Evolutionary conservation across 2,888 invertebrate species (phyloP).

Genomic region (Microctonus brassicae): DNA sequence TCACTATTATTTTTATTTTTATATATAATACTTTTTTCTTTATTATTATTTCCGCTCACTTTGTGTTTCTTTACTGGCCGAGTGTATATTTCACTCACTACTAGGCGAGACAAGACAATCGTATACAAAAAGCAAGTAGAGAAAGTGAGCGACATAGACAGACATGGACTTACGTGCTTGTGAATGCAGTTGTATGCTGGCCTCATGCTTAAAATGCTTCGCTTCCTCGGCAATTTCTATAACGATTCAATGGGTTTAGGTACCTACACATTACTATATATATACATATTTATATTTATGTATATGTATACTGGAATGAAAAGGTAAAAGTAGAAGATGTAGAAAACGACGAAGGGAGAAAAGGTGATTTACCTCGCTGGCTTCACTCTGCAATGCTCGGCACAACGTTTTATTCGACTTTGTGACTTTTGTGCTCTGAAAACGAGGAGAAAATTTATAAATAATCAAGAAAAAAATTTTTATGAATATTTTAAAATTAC

Average conservation of each 20-base stretch:
- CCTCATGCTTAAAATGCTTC: slow-evolving; percentile 61
- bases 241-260: slow-evolving; percentile 27
- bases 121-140: slow-evolving; percentile 9
- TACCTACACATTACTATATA: too few species aligned
- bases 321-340: slow-evolving; percentile 22
- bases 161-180: slow-evolving; percentile 63
- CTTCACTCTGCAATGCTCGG: slow-evolving; percentile 49
- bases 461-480: background rate
- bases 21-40: background rate
- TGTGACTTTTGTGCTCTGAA: slow-evolving; percentile 46
- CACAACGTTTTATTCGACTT: slow-evolving; percentile 47
- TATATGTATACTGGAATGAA: slow-evolving; percentile 2
- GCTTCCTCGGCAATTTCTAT: slow-evolving; percentile 63
- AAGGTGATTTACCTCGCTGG: slow-evolving; percentile 50
- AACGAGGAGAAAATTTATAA: background rate
- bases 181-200: slow-evolving; percentile 65
- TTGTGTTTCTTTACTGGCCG: background rate
- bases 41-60: background rate
- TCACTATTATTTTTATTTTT: slow-evolving; percentile 11
- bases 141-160: slow-evolving; percentile 12
- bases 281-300: background rate
- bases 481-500: too few species aligned
- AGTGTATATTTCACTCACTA: slow-evolving; percentile 26
- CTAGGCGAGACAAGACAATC: slow-evolving; percentile 21
- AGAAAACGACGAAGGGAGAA: slow-evolving; percentile 1